Conservation (phyloP, 2,113 vertebrate species). For the Heptranchias perlo region DNA sequence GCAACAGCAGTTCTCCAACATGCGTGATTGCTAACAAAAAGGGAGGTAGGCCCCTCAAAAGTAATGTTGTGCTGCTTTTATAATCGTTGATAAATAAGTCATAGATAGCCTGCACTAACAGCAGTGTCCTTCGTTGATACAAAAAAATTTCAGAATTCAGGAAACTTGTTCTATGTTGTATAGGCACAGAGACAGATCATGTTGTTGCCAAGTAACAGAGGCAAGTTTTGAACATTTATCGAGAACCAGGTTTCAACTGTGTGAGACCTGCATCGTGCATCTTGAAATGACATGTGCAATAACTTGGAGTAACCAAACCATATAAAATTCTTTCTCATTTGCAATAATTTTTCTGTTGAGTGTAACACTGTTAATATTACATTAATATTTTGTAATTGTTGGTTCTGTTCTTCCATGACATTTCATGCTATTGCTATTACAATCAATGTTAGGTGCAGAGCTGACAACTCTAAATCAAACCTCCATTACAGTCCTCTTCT, state of each 20-base stretch:
- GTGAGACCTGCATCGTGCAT: background rate
- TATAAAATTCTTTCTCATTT: background rate
- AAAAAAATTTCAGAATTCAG: background rate
- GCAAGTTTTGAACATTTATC: background rate
- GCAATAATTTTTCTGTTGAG: too few species aligned
- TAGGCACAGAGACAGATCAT: background rate
- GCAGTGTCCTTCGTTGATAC: background rate
- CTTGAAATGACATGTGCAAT: background rate
- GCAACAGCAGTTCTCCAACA: background rate
- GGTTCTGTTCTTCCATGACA: background rate
- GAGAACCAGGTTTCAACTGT: background rate
- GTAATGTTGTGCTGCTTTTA: background rate
- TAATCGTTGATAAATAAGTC: background rate
- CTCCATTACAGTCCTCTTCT: background rate
- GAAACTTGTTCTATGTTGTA: background rate
- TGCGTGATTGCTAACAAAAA: background rate
- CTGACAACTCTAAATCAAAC: background rate
- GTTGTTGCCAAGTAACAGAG: background rate
- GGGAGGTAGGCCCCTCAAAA: background rate
- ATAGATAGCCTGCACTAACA: background rate
- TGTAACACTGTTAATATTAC: background rate
- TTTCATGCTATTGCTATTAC: background rate
- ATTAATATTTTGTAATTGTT: background rate
- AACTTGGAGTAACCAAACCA: background rate
- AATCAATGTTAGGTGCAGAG: background rate